Conservation (phyloP, 2,797 vertebrate species). For the Enteromius mattozi region DNA sequence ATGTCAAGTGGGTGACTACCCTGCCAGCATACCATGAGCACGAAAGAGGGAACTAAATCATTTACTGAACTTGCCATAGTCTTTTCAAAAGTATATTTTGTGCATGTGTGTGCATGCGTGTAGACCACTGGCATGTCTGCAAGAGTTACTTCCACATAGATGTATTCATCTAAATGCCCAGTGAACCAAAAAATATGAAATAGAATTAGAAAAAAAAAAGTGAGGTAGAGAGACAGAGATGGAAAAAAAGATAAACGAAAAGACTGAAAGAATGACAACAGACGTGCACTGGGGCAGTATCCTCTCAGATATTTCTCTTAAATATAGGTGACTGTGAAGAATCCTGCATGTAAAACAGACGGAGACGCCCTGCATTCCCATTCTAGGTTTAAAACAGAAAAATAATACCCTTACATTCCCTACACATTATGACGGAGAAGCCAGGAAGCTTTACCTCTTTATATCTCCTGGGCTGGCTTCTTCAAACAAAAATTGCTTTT, state of each 20-base stretch:
- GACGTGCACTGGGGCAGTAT: constrained; percentile 18
- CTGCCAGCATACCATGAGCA: background rate
- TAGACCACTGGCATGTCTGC: constrained; percentile 15
- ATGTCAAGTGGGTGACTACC: constrained; percentile 25
- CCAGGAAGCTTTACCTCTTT: constrained; percentile 20
- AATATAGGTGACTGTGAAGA: constrained; percentile 25
- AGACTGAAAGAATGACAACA: constrained; percentile 30
- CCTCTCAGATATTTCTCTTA: background rate
- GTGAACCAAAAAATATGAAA: constrained; percentile 43
- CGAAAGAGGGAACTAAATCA: background rate
- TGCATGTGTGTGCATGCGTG: background rate
- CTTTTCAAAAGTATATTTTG: constrained; percentile 8
- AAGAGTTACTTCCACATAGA: constrained; percentile 38
- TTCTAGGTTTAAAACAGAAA: constrained; percentile 24
- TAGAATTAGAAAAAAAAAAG: constrained; percentile 29
- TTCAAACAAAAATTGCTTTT: constrained; percentile 37
- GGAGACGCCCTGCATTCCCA: constrained; percentile 25
- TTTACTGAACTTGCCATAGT: constrained; percentile 1
- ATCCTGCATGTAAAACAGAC: constrained; percentile 9
- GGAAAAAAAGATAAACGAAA: constrained; percentile 1
- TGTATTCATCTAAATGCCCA: constrained; percentile 39
- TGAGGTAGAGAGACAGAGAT: background rate
- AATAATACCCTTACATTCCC: constrained; percentile 21
- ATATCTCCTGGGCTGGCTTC: constrained; percentile 42
- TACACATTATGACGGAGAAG: constrained; percentile 24